These are phyloP conservation scores for Orthonyx spaldingii DNA, from an alignment of 2,113 vertebrate genomes.

Conservation along the genomic window DNA sequence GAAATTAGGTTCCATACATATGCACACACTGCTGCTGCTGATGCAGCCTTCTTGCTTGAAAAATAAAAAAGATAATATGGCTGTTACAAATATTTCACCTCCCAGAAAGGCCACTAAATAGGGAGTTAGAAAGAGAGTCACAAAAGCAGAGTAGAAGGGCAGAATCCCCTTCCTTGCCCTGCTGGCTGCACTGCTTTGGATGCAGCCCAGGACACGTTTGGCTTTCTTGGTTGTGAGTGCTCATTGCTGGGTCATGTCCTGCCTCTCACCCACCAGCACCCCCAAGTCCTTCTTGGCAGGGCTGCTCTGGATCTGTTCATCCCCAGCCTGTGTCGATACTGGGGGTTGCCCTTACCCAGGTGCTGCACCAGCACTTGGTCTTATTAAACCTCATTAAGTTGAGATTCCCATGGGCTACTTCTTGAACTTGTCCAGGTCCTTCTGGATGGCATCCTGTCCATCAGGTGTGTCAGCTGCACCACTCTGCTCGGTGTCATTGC, in stretches of 20 bases:
- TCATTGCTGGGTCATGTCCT: neutral
- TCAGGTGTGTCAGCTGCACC: neutral
- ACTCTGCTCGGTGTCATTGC: neutral
- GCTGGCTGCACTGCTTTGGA: accelerated
- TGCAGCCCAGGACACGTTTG: neutral
- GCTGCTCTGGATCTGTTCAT: neutral
- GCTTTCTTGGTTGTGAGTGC: neutral
- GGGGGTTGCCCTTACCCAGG: no score
- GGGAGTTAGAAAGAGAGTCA: neutral
- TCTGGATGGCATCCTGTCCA: neutral
- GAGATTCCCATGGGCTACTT: neutral
- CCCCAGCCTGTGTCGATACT: accelerated
- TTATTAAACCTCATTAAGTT: neutral
- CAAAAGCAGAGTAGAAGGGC: accelerated
- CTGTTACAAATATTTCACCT: neutral
- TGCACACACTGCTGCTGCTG: neutral
- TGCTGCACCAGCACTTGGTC: neutral
- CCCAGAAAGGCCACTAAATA: neutral
- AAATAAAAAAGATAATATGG: neutral
- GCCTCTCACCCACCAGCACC: accelerated
- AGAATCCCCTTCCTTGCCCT: accelerated
- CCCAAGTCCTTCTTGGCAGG: accelerated
- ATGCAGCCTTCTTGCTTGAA: neutral
- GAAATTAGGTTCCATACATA: neutral
- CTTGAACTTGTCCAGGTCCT: neutral